Conservation (phyloP, 2,888 invertebrate species). For the Willowsia nigromaculata region DNA sequence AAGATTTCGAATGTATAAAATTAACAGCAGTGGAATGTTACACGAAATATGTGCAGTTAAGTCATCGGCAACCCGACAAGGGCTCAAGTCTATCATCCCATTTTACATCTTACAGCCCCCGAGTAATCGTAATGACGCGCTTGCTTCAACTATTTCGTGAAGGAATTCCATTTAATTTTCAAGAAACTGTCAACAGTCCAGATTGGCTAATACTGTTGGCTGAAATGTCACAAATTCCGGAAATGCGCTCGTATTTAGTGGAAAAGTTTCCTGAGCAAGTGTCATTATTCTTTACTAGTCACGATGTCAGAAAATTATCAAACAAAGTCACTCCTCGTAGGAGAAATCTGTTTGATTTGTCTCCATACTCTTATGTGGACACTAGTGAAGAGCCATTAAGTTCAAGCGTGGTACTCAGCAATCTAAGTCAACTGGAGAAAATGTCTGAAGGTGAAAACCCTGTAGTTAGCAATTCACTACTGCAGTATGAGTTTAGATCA, state of each 20-base stretch:
- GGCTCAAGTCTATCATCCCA: neutral
- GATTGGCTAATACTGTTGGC: slow-evolving; percentile 75
- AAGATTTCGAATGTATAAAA: slow-evolving; percentile 25
- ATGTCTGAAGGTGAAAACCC: neutral
- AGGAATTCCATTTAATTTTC: slow-evolving; percentile 66
- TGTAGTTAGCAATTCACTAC: neutral
- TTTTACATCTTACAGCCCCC: neutral
- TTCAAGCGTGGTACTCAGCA: slow-evolving; percentile 39
- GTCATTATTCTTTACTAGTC: slow-evolving; percentile 69
- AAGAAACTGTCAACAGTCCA: slow-evolving; percentile 60
- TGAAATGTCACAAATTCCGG: slow-evolving; percentile 72
- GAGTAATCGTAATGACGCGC: slow-evolving; percentile 65
- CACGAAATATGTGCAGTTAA: slow-evolving; percentile 65
- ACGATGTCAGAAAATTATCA: slow-evolving; percentile 11
- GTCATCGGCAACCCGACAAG: neutral
- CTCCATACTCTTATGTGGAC: slow-evolving; percentile 60
- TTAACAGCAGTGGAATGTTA: slow-evolving; percentile 72
- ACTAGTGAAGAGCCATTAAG: slow-evolving; percentile 68
- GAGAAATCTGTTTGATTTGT: slow-evolving; percentile 68
- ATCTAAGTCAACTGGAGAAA: slow-evolving; percentile 57
- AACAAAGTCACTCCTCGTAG: slow-evolving; percentile 33
- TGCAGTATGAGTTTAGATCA: slow-evolving; percentile 39
- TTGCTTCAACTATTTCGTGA: slow-evolving; percentile 66
- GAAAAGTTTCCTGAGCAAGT: slow-evolving; percentile 74
- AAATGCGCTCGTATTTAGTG: slow-evolving; percentile 65